Conservation (phyloP, 2,797 vertebrate genomes). For the Buceros bicornis region DNA sequence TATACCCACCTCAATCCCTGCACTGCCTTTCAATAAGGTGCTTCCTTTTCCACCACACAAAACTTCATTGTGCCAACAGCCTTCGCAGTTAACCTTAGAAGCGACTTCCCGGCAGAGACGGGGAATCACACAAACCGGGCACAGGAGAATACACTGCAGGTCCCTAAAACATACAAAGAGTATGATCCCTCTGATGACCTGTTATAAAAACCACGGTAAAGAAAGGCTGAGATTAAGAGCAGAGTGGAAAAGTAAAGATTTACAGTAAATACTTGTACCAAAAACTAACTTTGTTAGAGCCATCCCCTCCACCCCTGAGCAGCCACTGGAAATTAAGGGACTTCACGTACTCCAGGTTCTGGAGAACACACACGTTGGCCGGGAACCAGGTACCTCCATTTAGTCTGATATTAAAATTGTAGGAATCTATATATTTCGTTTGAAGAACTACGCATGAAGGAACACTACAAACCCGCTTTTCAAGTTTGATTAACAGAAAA, state of each 20-base stretch:
- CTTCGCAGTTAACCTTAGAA: neutral
- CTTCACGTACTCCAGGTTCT: neutral
- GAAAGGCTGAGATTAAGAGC: neutral
- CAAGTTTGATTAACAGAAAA: neutral
- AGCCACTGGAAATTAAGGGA: neutral
- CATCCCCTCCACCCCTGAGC: accelerated
- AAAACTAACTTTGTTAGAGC: neutral
- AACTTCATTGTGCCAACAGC: neutral
- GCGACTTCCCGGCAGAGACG: neutral
- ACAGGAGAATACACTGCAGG: neutral
- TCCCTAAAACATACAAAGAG: neutral
- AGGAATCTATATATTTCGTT: neutral
- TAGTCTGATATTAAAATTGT: neutral
- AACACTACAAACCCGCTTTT: neutral
- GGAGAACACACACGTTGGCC: neutral
- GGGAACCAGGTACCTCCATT: neutral
- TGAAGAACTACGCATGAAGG: neutral
- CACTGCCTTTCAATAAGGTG: neutral
- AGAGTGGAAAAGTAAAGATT: neutral
- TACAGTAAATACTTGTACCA: neutral
- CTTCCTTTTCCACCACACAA: neutral
- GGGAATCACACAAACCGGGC: neutral
- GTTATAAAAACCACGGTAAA: neutral
- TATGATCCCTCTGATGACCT: neutral
- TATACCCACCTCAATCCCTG: neutral